Evolutionary conservation across 2,888 invertebrate genomes (phyloP), one percentile per base, ranked within the genome.

Genomic region (Synanthedon myopaeformis): DNA sequence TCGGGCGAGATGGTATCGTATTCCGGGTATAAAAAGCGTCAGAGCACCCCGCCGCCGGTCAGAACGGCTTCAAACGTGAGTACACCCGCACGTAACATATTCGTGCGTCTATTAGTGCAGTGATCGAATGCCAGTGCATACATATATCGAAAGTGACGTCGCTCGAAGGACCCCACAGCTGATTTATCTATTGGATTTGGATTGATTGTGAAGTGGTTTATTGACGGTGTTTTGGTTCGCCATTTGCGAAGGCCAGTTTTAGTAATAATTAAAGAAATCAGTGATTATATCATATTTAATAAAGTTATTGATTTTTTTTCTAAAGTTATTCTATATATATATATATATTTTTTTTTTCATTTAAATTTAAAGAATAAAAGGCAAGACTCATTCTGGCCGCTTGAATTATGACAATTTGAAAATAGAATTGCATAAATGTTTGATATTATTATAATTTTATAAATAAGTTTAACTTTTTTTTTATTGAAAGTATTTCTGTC

Each of bases 61-160:
- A 96, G 96, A 96, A 95, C 95, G 95, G 95, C 96, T 95, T 94
- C 94, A 93, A 95, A 94, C 95, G 96, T 96, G 95, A 96, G 96
- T 96, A 79, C 66, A 73, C 76, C 66, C 82, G 80, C 76, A 80
- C 77, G 83, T 69, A 55, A 55, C 55, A 51, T 57, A 62, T 65
- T 63, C 58, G 73, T 68, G 74, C 69, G 70, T 62, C 64, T 63
- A 63, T 62, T 35, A 68, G 76, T 75, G 73, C 63, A 70, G 81
- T 81, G 79, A 70, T 71, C 61, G 49, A 58, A 59, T 76, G 75
- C 74, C 74, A 72, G 79, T 78, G 76, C 65, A 61, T 59, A 61
- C 61, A 63, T 65, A 68, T 61, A 66, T 62, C 61, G 65, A 66
- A 63, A 71, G 76, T 78, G 81, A 76, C 75, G 72, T 73, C 66